Base-by-base conservation (phyloP, 2,113 vertebrate genomes). In the Uria lomvia region DNA sequence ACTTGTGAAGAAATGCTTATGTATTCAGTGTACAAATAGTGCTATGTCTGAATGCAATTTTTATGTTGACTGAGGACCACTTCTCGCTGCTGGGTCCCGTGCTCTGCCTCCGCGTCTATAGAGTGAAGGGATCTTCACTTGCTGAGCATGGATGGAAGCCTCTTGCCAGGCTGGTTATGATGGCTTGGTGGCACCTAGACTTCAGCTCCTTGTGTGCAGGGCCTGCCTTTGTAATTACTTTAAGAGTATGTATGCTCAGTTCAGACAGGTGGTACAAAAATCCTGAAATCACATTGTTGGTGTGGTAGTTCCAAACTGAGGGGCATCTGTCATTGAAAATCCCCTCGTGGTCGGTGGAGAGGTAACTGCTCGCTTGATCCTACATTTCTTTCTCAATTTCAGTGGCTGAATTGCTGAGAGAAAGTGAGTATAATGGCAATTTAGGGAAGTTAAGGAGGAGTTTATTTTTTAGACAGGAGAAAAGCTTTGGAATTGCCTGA, bases 321-420 rank as follows among this genome's bases (percentile, higher is more conserved):
- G 23, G 32, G 52, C 11, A 14, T 66, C 47, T 42, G 26, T 66
- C 42, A 17, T 30, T 56, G 38, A 58, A 42, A 60, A 58, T n/a
- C 10, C 29, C 30, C 40, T 29, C 6, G 0, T 26, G 36, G 47
- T 45, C 2, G 0, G 13, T 17, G 40, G 2, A 78, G 45, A 55
- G 14, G 18, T 18, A n/a, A 7, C 40, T 53, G 34, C 65, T 66
- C 9, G 5, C 36, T 52, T 42, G 22, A 30, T 32, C 8, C 11
- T 14, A 4, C 9, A 1, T 65, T 55, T 73, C 15, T 19, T 42
- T 47, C 70, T 47, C 34, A 7, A 55, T 62, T 77, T 83, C 32
- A 40, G 47, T 29, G n/a, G 15, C 56, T 58, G 38, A 76, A 36
- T 40, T 45, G 15, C 49, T 68, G 72, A 32, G 38, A 59, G 38